Evolutionary conservation across 2,113 vertebrate species (phyloP), one percentile per base, ranked within the genome.

Genomic region (Callaeas wilsoni): DNA sequence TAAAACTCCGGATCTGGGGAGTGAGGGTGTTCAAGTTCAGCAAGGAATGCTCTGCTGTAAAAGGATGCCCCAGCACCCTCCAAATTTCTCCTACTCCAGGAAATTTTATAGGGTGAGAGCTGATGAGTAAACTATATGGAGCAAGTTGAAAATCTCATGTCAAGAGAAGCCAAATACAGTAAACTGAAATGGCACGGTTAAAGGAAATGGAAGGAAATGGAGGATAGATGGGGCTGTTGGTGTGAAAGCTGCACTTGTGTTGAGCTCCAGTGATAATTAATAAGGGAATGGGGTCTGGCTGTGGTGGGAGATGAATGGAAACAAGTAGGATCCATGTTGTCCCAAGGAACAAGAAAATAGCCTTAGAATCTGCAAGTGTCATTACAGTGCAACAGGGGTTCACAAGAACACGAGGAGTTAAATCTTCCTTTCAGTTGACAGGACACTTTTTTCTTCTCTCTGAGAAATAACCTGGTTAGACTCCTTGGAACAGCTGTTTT

Each of bases 401-500:
- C 77, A 57, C 7, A 30, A 79, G 93, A 87, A 80, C 69, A 42
- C 0, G 6, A 96, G 27, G 79, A 95, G 55, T 95, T 95, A 94
- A 96, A 88, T 94, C 82, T 87, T 87, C 60, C 57, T 69, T 84
- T 90, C 49, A n/a, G 6, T 47, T 89, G 90, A 94, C 88, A 79
- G 49, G 35, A 70, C 49, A 25, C 56, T 85, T 96, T 87, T 96
- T 96, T 20, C 60, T 94, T 46, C 77, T 70, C 50, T 89, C 53
- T 86, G 87, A 87, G 86, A 95, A 94, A 89, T 69, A 93, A 86
- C 95, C 96, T 91, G 94, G 92, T 96, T 95, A 91, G 64, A 49
- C 30, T 95, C 88, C 86, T 93, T 62, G 44, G 57, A 96, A 96
- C 97, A 98, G 97, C 97, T 98, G 97, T 95, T 96, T 97, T 93